These are phyloP conservation scores for Hylaeus volcanicus DNA, from an alignment of 1,140 invertebrate genomes.

Conservation along the genomic window DNA sequence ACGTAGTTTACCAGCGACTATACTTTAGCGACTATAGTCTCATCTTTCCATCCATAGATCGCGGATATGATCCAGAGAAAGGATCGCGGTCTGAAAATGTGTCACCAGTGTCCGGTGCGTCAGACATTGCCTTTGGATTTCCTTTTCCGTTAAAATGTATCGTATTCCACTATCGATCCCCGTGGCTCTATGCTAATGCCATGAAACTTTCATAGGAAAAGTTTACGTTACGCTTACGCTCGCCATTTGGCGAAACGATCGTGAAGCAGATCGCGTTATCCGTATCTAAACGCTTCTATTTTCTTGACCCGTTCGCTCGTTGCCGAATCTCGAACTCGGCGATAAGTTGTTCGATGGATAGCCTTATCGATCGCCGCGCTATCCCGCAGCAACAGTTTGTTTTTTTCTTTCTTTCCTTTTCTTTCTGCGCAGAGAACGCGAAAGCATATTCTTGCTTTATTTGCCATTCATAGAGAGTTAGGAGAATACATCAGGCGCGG, in stretches of 20 bases:
- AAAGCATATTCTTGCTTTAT: neutral
- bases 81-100: no score
- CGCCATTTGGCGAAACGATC: neutral
- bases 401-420: constrained; percentile 1
- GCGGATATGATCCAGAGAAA: no score
- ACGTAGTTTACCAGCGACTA: no score
- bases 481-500: neutral
- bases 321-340: neutral
- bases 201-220: constrained; percentile 56
- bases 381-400: neutral
- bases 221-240: constrained; percentile 25
- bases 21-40: no score
- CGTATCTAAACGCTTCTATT: neutral
- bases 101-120: neutral
- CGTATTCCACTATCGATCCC: neutral
- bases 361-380: neutral
- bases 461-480: constrained; percentile 7
- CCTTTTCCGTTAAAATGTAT: constrained; percentile 7
- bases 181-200: constrained; percentile 12
- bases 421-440: neutral
- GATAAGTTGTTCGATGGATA: constrained; percentile 11
- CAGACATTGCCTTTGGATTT: neutral
- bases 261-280: neutral
- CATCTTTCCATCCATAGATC: no score
- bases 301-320: no score